Base-by-base conservation (phyloP, 1,140 invertebrate genomes). In the Penaeus japonicus region DNA sequence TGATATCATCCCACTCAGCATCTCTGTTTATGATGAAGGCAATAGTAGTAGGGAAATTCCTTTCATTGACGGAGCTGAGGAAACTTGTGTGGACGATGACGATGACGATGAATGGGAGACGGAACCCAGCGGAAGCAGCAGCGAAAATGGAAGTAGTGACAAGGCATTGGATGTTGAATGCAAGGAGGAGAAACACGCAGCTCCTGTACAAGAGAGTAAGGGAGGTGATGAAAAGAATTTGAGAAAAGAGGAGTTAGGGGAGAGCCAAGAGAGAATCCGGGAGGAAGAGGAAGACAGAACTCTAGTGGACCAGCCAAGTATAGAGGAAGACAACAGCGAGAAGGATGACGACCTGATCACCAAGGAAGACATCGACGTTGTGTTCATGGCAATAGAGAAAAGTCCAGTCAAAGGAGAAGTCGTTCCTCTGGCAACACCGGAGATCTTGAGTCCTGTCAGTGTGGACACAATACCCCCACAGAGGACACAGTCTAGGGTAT, bases 21-120 rank as follows among this genome's bases (percentile, higher is more conserved):
- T 47, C 47, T 47, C 47, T 0, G 47, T 47, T 47, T 47, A 47
- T 47, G 15, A 47, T 15, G 57, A 54, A 12, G 57, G 55, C 22
- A 57, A 15, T 27, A 30, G 10, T 57, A 30, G 22, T 10, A 7
- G 15, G 47, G 57, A 30, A 24, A 62, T 79, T 59, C 30, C 22
- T 1, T 54, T 30, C 7, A 20, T n/a, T 22, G 65, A 87, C 7
- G 78, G 62, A 18, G 55, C 55, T 2, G 35, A 39, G 3, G 80
- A 62, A 24, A 47, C 47, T 15, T 47, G 47, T 47, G 47, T 47
- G 10, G 47, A 47, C 12, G 47, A 47, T 39, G 54, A 77, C n/a
- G 87, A 88, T 62, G 87, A 88, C 32, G 59, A 88, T 82, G 80
- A 88, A 47, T 88, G 87, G 87, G 87, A 88, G 73, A 88, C 87